These are phyloP conservation scores for Platygyra sinensis DNA, from an alignment of 64 coral and sea anemone species.

Conservation along the genomic window DNA sequence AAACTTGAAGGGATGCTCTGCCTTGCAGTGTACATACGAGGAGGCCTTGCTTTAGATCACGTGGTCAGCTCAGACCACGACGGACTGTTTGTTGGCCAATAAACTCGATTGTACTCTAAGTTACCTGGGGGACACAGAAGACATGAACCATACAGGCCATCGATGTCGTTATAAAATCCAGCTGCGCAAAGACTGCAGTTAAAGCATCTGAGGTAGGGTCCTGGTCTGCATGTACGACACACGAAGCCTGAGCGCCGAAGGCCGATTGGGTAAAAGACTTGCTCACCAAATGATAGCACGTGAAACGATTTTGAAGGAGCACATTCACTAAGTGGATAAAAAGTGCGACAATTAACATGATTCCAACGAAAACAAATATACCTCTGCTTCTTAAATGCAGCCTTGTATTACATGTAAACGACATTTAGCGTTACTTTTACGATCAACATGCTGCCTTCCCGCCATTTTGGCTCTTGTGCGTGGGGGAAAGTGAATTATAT, in stretches of 20 bases:
- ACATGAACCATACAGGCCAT: background rate
- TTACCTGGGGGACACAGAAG: background rate
- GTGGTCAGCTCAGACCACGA: too few relatives aligned
- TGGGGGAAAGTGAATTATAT: too few relatives aligned
- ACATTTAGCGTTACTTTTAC: too few relatives aligned
- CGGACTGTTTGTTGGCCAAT: background rate
- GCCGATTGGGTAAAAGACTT: background rate
- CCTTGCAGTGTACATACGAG: too few relatives aligned
- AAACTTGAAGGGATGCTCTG: too few relatives aligned
- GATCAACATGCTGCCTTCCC: too few relatives aligned
- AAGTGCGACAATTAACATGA: too few relatives aligned
- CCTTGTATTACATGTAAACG: too few relatives aligned
- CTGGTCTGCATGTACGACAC: background rate
- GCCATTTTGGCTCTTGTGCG: too few relatives aligned
- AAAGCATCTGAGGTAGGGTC: background rate
- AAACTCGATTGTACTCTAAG: background rate
- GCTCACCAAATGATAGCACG: background rate
- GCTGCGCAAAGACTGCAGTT: slow-evolving; percentile 6
- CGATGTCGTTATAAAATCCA: background rate
- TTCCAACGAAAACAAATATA: too few relatives aligned
- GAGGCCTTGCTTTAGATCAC: too few relatives aligned
- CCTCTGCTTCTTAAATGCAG: too few relatives aligned
- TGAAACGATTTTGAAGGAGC: background rate
- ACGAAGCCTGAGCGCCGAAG: background rate
- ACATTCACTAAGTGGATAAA: background rate